A percentile compares a stretch with the other conserved stretches of the same genome.
Evolutionary conservation across 2,113 vertebrate genomes (phyloP).

Genomic region (Trichechus manatus): DNA sequence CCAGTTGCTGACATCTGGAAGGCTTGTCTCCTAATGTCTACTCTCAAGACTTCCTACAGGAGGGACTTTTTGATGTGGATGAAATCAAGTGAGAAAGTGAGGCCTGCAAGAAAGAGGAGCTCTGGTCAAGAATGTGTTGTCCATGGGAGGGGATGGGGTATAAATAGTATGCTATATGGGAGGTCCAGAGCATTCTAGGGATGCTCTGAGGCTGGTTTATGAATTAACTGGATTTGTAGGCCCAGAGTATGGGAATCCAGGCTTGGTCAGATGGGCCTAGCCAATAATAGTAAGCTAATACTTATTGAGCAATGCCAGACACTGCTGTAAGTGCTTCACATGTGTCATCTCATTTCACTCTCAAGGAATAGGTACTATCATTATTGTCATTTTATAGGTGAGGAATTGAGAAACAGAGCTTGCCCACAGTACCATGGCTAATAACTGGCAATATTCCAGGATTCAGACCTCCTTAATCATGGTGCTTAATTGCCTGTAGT

Average conservation of each 20-base stretch:
- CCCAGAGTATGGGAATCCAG: not conserved
- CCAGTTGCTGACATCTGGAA: not conserved
- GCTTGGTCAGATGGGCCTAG: not conserved
- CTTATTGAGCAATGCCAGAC: not conserved
- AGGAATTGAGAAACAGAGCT: slow-evolving; percentile 56
- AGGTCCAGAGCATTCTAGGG: not conserved
- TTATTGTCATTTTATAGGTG: slow-evolving; percentile 33
- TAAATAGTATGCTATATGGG: not conserved
- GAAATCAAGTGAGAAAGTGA: slow-evolving; percentile 33
- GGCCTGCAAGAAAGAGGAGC: not conserved
- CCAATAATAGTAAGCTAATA: slow-evolving; percentile 44
- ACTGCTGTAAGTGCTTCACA: slow-evolving; percentile 18
- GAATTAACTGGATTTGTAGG: slow-evolving; percentile 47
- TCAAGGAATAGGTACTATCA: slow-evolving; percentile 25
- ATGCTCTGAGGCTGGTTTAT: not conserved
- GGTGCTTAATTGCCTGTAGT: not conserved
- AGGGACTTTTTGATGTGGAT: slow-evolving; percentile 49
- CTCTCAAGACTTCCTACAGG: slow-evolving; percentile 19
- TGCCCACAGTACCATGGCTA: slow-evolving; percentile 23
- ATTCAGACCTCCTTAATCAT: slow-evolving; percentile 34
- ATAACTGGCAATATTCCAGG: slow-evolving; percentile 46
- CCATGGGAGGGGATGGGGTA: not conserved
- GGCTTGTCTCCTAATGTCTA: slow-evolving; percentile 24
- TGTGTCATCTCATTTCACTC: slow-evolving; percentile 53
- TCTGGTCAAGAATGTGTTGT: slow-evolving; percentile 8